These are phyloP conservation scores for Oxyura jamaicensis DNA, from an alignment of 2,113 vertebrate species.

Conservation along the genomic window DNA sequence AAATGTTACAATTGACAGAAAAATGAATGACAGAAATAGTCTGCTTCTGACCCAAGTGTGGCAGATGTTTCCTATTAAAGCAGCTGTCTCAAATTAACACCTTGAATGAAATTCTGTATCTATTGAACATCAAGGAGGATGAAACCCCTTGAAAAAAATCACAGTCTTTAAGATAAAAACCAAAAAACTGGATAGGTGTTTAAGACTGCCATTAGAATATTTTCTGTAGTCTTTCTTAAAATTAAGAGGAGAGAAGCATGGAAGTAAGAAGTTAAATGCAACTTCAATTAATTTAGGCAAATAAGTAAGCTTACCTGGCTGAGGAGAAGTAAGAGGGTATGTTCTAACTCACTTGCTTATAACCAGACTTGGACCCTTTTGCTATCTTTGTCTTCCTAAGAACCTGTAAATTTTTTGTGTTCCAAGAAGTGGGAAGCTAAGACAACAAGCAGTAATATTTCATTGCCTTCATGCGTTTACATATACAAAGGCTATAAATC, in stretches of 20 bases:
- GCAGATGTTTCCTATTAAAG: not conserved
- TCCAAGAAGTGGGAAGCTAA: constrained; percentile 74
- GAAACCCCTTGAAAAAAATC: not conserved
- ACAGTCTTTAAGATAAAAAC: not conserved
- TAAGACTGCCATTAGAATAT: not conserved
- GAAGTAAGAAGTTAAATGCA: not conserved
- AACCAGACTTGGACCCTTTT: constrained; percentile 52
- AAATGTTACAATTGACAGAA: not conserved
- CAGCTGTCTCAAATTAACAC: not conserved
- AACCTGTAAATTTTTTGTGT: constrained; percentile 76
- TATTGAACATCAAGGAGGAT: not conserved
- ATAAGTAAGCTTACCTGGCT: constrained; percentile 70
- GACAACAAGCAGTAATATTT: not conserved
- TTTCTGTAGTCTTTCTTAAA: not conserved
- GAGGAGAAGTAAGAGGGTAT: constrained; percentile 74
- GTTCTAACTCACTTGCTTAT: constrained; percentile 69
- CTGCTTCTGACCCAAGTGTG: not conserved
- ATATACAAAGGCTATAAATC: not conserved
- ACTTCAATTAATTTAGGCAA: not conserved
- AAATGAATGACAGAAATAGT: not conserved
- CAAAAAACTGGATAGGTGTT: not conserved
- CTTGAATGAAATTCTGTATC: not conserved
- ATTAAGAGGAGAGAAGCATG: not conserved
- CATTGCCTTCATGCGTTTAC: not conserved
- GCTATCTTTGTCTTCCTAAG: constrained; percentile 71